Base-by-base conservation (phyloP, 1,140 invertebrate genomes). In the Caenorhabditis brenneri region DNA sequence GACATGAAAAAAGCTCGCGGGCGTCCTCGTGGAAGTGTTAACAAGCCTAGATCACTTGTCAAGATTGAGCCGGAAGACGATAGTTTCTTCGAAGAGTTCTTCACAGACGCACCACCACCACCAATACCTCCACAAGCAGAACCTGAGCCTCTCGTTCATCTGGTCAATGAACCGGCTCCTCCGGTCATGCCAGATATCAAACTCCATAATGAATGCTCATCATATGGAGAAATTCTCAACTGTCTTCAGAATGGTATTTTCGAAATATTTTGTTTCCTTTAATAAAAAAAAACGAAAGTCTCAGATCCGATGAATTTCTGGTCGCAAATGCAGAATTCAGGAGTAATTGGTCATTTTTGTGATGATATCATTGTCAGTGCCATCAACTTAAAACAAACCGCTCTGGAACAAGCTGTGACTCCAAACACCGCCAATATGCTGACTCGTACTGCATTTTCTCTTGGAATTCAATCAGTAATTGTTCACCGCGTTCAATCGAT, bases 301-400 rank as follows among this genome's bases (percentile, higher is more conserved):
- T 42, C 29, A 42, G 65, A 74, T 42, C 65, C 33, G 10, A 74
- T 42, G 36, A 74, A 74, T 42, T 74, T 74, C 65, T 74, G 65
- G 65, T 74, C 65, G 15, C 65, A 74, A 42, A 74, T 74, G 65
- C 65, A 74, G 46, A 9, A n/a, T 5, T 42, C 65, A 19, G 65
- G 65, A 42, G 36, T 74, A 12, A 74, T 74, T 29, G 22, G 65
- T 27, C 65, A 74, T 39, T 74, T 74, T 22, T 74, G 65, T n/a
- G 65, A 74, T 31, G 65, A 74, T n/a, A 74, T 74, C n/a, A 74
- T 74, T 24, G 9, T 42, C 33, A 74, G 65, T 74, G 65, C 65
- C 7, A 74, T 74, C 36, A 74, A 74, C 15, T n/a, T 74, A 15
- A 74, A 74, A 27, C 65, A 74, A 27, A 19, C n/a, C 1, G n/a